Evolutionary conservation across 2,888 invertebrate genomes (phyloP).

Genomic region (Patella depressa): DNA sequence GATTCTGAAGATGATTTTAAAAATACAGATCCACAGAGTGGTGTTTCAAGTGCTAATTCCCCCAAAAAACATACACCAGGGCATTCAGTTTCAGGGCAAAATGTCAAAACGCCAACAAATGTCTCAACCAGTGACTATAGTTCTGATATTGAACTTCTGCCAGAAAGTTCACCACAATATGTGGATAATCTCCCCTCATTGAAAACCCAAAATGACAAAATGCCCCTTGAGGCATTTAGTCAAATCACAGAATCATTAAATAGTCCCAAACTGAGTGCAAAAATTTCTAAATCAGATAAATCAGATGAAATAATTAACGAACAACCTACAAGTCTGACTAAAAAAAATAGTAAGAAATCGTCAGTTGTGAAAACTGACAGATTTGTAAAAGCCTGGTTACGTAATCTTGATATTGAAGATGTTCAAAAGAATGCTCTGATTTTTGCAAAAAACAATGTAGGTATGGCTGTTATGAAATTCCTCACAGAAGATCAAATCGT

Average conservation of each 20-base stretch:
- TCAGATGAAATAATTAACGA: background rate
- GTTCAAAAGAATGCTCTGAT: slow-evolving; percentile 53
- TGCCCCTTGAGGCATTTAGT: background rate
- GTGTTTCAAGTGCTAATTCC: background rate
- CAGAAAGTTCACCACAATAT: background rate
- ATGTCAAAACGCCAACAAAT: slow-evolving; percentile 3
- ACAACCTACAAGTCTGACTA: background rate
- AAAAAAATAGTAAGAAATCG: background rate
- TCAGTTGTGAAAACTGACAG: slow-evolving; percentile 43
- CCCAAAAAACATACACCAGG: background rate
- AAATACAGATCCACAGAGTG: background rate
- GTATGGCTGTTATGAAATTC: slow-evolving; percentile 52
- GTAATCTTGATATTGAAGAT: slow-evolving; percentile 51
- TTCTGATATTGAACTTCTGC: slow-evolving; percentile 21
- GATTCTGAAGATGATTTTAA: background rate
- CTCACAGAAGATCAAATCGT: slow-evolving; percentile 54
- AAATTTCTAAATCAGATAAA: background rate
- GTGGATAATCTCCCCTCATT: background rate
- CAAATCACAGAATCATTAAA: background rate
- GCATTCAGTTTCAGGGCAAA: background rate
- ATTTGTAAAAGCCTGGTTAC: slow-evolving; percentile 54
- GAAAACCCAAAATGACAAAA: background rate
- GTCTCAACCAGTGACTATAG: slow-evolving; percentile 26
- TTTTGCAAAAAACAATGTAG: slow-evolving; percentile 62
- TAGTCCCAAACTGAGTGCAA: background rate